Conservation (phyloP, 2,888 invertebrate species). For the Meandrusa payeni region DNA sequence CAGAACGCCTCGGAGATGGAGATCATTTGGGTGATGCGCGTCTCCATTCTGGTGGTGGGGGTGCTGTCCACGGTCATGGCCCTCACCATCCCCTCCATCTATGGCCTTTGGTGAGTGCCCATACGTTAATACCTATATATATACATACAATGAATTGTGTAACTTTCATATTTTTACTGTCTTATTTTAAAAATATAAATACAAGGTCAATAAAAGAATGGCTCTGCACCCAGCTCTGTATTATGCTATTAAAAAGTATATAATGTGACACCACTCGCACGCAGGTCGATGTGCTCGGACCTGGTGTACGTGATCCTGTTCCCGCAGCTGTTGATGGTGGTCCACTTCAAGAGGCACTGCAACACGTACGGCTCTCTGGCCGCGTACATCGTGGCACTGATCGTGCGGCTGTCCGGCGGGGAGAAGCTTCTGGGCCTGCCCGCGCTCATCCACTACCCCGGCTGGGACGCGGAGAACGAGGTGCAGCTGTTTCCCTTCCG, state of each 20-base stretch:
- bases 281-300: conserved; percentile 98
- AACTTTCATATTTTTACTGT: too few relatives aligned
- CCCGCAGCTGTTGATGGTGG: conserved; percentile 98
- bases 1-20: conserved; percentile 98
- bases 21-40: conserved; percentile 97
- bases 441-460: conserved; percentile 92
- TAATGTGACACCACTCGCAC: too few relatives aligned
- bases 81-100: conserved; percentile 97
- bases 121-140: too few relatives aligned
- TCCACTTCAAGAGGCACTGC: conserved; percentile 95
- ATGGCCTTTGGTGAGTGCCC: conserved; percentile 92
- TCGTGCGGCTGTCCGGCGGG: conserved; percentile 91
- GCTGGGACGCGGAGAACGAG: conserved; percentile 87
- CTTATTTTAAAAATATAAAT: too few relatives aligned
- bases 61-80: conserved; percentile 97
- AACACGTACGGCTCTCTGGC: conserved; percentile 98
- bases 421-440: conserved; percentile 92
- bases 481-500: conserved; percentile 97
- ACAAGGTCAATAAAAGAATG: too few relatives aligned
- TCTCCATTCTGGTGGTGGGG: conserved; percentile 94
- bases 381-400: conserved; percentile 91
- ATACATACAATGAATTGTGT: too few relatives aligned
- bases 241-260: too few relatives aligned
- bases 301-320: conserved; percentile 99
- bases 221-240: too few relatives aligned